Evolutionary conservation across 1,140 invertebrate species (phyloP).

Genomic region (Neocloeon triangulifer): DNA sequence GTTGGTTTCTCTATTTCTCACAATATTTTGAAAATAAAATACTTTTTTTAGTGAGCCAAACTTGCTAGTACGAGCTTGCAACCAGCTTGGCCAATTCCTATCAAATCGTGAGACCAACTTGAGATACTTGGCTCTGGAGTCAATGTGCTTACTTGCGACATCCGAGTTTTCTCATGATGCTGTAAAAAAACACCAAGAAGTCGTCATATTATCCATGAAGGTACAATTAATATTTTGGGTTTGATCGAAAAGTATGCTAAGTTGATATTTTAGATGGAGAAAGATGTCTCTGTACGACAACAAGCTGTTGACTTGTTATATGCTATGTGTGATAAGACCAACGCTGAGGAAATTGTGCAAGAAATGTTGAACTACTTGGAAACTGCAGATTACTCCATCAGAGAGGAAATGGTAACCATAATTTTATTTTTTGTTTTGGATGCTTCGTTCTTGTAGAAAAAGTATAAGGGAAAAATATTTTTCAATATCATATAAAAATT

Average conservation of each 20-base stretch:
- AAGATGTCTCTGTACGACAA: slow-evolving; percentile 96
- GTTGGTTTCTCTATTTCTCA: too few relatives aligned
- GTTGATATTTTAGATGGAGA: slow-evolving; percentile 70
- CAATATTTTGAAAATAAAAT: too few relatives aligned
- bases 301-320: slow-evolving; percentile 97
- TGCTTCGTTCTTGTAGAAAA: too few relatives aligned
- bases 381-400: slow-evolving; percentile 97
- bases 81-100: slow-evolving; percentile 95
- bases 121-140: slow-evolving; percentile 92
- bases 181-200: slow-evolving; percentile 99
- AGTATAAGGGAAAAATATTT: too few relatives aligned
- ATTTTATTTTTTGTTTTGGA: too few relatives aligned
- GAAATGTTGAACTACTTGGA: slow-evolving; percentile 99
- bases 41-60: slow-evolving; percentile 61
- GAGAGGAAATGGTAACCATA: slow-evolving; percentile 99
- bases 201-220: slow-evolving; percentile 96
- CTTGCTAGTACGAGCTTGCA: slow-evolving; percentile 90
- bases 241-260: neutral
- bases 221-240: slow-evolving; percentile 17
- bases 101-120: slow-evolving; percentile 98
- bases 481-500: too few relatives aligned
- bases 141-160: slow-evolving; percentile 97
- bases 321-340: slow-evolving; percentile 99
- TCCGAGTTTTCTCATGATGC: slow-evolving; percentile 99
- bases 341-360: slow-evolving; percentile 98